Evolutionary conservation across 2,888 invertebrate species (phyloP).

Genomic region (Pardosa pseudoannulata): DNA sequence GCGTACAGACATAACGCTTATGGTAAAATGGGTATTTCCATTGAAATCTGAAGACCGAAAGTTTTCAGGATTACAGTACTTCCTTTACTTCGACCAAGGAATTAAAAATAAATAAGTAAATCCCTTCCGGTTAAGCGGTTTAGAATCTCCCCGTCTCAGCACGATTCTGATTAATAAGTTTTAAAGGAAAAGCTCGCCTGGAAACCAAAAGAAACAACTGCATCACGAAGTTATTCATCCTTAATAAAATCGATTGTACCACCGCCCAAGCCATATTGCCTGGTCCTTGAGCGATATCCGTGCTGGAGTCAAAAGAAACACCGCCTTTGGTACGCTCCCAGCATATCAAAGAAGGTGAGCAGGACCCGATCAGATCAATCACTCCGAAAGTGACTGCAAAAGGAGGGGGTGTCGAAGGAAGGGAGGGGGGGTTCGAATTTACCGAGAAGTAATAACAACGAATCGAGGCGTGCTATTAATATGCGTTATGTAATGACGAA

Average conservation of each 20-base stretch:
- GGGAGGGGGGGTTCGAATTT: not conserved
- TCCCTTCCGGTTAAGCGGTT: no score
- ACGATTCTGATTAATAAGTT: no score
- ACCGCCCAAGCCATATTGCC: not conserved
- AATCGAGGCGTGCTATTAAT: slow-evolving; percentile 53
- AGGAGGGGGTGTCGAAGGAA: not conserved
- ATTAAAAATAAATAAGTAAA: no score
- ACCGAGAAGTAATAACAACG: not conserved
- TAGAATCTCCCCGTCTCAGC: no score
- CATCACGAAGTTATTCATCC: no score
- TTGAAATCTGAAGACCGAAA: no score
- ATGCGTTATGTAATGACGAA: slow-evolving; percentile 45
- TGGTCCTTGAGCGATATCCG: not conserved
- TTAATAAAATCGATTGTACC: not conserved
- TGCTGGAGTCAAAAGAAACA: not conserved
- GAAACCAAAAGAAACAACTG: no score
- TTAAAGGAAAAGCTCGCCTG: no score
- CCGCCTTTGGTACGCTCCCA: not conserved
- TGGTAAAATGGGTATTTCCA: no score
- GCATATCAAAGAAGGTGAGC: not conserved
- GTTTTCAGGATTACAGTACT: no score
- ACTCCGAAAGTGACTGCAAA: not conserved
- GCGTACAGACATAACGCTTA: no score
- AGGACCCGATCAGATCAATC: not conserved
- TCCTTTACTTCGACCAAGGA: no score